These are phyloP conservation scores for Drosophila sechellia DNA, from an alignment of 1,140 invertebrate species.

Conservation along the genomic window DNA sequence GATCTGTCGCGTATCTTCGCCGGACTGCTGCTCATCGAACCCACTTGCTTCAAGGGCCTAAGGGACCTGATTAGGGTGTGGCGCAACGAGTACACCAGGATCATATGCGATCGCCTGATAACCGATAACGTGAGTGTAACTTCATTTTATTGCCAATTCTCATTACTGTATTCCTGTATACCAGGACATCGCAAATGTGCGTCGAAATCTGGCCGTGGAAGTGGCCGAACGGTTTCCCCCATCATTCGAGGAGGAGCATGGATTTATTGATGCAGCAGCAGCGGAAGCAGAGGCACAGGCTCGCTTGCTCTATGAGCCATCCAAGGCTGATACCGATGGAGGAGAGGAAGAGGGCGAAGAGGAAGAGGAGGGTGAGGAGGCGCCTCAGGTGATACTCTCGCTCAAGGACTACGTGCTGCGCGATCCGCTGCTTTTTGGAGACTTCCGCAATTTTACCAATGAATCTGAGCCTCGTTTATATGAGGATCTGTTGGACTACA, in stretches of 20 bases:
- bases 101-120: conserved; percentile 94
- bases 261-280: conserved; percentile 65
- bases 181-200: conserved; percentile 69
- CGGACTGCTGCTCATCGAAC: conserved; percentile 91
- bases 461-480: conserved; percentile 92
- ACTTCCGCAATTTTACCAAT: conserved; percentile 93
- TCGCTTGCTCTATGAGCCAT: conserved; percentile 47
- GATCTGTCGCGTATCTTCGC: conserved; percentile 93
- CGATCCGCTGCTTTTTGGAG: conserved; percentile 94
- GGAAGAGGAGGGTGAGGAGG: conserved; percentile 53
- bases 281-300: conserved; percentile 65
- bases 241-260: conserved; percentile 65
- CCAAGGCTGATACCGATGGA: conserved; percentile 22
- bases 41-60: conserved; percentile 87
- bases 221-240: conserved; percentile 85
- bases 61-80: conserved; percentile 93
- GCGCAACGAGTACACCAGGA: conserved; percentile 94
- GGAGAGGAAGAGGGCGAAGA: conserved; percentile 62
- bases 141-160: not conserved
- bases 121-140: conserved; percentile 80
- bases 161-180: not conserved
- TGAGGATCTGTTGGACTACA: conserved; percentile 95
- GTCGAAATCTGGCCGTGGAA: conserved; percentile 85
- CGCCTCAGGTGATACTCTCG: conserved; percentile 38
- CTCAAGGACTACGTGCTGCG: conserved; percentile 86